phyloP scores from a whole-genome alignment of 1,140 invertebrate species.

The Platorchestia sp. region DNA sequence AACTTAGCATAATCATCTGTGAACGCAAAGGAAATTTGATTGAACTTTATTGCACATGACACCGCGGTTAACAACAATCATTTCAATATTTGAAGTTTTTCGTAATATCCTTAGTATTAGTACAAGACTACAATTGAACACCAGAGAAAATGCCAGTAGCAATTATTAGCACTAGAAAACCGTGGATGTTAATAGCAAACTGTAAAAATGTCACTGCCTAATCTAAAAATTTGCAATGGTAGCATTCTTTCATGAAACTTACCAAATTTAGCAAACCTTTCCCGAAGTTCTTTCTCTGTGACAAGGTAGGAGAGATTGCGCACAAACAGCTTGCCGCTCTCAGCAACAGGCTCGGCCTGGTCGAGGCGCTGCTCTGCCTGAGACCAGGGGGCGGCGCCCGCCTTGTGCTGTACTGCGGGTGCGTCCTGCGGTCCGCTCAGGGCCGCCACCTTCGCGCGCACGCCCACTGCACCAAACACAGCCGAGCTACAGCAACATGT shows the following conservation, averaged over 20 bases:
- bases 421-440: slow-evolving; percentile 56
- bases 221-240: too few species aligned
- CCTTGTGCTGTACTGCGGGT: slow-evolving; percentile 69
- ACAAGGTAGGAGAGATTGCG: slow-evolving; percentile 92
- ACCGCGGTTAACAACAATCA: neutral
- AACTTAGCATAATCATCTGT: too few species aligned
- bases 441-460: slow-evolving; percentile 50
- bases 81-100: neutral
- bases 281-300: slow-evolving; percentile 88
- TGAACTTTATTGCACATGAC: too few species aligned
- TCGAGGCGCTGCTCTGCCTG: slow-evolving; percentile 79
- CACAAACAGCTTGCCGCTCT: slow-evolving; percentile 94
- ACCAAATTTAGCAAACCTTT: slow-evolving; percentile 91
- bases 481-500: neutral
- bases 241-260: slow-evolving; percentile 65
- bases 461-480: slow-evolving; percentile 52
- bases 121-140: neutral
- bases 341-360: slow-evolving; percentile 82
- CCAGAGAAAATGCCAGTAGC: neutral
- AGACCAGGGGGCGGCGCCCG: slow-evolving; percentile 76
- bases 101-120: neutral
- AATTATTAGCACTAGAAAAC: neutral
- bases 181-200: neutral
- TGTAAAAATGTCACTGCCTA: too few species aligned
- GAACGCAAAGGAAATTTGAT: too few species aligned